Percentiles rank a stretch among this genome's conserved stretches.
These are phyloP conservation scores for Lithophane ornitopus DNA, from an alignment of 2,888 invertebrate genomes.

Conservation along the genomic window DNA sequence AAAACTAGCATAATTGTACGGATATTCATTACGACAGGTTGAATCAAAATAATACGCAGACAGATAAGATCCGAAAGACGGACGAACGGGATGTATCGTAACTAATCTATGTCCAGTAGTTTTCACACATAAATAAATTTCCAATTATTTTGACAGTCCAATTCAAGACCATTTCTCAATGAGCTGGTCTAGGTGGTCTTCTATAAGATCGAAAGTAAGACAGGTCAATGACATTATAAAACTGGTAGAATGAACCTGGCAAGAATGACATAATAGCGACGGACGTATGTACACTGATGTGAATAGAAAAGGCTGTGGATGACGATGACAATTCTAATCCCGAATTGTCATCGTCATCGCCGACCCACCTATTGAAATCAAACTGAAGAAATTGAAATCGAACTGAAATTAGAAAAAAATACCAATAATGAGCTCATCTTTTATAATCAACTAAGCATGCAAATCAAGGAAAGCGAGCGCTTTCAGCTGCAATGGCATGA, in stretches of 20 bases:
- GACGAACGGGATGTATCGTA: background rate
- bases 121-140: background rate
- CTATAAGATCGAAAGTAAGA: background rate
- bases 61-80: background rate
- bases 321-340: background rate
- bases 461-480: conserved; percentile 71
- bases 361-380: background rate
- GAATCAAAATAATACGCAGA: too few relatives aligned
- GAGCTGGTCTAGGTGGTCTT: background rate
- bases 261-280: background rate
- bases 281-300: background rate
- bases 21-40: background rate
- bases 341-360: too few relatives aligned
- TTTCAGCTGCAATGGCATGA: conserved; percentile 62
- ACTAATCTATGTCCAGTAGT: too few relatives aligned
- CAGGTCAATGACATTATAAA: background rate
- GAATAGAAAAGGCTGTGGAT: background rate
- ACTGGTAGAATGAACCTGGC: background rate
- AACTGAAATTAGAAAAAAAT: conserved; percentile 36
- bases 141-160: background rate
- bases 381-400: background rate
- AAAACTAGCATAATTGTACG: background rate
- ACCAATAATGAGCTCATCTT: conserved; percentile 23
- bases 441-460: conserved; percentile 63
- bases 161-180: too few relatives aligned